Conservation (phyloP, 2,888 invertebrate genomes). For the Diploptera punctata region DNA sequence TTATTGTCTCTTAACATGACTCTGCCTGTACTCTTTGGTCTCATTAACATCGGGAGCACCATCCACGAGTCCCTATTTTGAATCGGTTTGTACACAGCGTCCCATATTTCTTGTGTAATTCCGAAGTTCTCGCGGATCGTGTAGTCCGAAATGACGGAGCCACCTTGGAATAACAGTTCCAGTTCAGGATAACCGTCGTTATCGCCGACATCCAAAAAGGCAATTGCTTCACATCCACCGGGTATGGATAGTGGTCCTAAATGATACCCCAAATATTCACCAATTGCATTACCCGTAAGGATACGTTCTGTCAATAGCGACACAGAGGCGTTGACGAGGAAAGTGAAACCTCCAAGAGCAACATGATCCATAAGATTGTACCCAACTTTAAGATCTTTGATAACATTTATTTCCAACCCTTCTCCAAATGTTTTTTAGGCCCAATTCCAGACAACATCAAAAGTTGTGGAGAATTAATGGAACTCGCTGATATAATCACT, state of each 20-base stretch:
- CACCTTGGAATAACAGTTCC: conserved; percentile 66
- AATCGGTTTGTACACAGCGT: conserved; percentile 55
- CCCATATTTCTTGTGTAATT: conserved; percentile 53
- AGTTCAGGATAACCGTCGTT: conserved; percentile 69
- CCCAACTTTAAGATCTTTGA: conserved; percentile 68
- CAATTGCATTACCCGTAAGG: conserved; percentile 48
- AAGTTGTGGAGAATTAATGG: conserved; percentile 79
- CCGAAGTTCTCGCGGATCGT: conserved; percentile 52
- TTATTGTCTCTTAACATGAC: conserved; percentile 72
- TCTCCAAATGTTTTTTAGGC: conserved; percentile 65
- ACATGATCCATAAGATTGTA: conserved; percentile 75
- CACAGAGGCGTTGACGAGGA: conserved; percentile 54
- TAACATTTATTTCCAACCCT: conserved; percentile 49
- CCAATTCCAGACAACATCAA: conserved; percentile 83
- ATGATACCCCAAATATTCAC: conserved; percentile 61
- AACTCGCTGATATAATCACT: conserved; percentile 77
- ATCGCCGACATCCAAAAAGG: conserved; percentile 67
- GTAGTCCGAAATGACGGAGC: conserved; percentile 60
- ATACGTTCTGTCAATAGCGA: conserved; percentile 49
- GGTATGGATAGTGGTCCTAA: conserved; percentile 66
- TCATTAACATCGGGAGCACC: conserved; percentile 72
- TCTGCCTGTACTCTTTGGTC: conserved; percentile 74
- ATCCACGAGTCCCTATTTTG: conserved; percentile 53
- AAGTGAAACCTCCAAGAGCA: conserved; percentile 68
- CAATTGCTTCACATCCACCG: conserved; percentile 71